Percentiles rank a stretch among this genome's conserved stretches.
Conservation (phyloP, 2,888 invertebrate genomes). For the Eulithis testata region DNA sequence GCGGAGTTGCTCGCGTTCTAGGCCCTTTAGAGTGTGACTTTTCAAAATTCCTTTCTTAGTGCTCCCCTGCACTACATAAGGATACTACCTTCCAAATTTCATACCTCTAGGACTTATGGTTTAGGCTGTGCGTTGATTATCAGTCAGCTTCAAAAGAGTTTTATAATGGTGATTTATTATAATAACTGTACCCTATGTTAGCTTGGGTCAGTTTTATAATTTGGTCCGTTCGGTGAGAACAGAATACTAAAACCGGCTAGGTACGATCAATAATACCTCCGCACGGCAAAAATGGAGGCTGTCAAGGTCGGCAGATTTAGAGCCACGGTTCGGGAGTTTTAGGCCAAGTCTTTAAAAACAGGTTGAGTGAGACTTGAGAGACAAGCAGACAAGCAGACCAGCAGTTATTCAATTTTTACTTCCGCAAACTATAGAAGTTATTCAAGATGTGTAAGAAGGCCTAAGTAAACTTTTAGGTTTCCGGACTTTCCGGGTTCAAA, state of each 20-base stretch:
- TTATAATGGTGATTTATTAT: too few species aligned
- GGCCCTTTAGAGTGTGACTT: too few species aligned
- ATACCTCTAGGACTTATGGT: too few species aligned
- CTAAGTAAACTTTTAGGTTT: not conserved
- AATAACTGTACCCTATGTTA: not conserved
- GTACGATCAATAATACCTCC: slow-evolving; percentile 38
- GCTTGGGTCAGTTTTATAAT: slow-evolving; percentile 4
- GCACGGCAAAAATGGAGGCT: slow-evolving; percentile 33
- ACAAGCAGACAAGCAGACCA: not conserved
- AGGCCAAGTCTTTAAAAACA: slow-evolving; percentile 5
- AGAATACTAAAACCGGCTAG: slow-evolving; percentile 32
- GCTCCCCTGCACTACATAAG: too few species aligned
- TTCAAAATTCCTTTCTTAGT: too few species aligned
- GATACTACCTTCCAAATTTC: too few species aligned
- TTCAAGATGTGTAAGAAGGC: not conserved
- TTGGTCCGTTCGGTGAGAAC: slow-evolving; percentile 21
- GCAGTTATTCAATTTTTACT: not conserved
- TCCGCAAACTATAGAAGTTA: not conserved
- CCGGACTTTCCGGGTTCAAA: not conserved
- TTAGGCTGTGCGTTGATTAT: too few species aligned
- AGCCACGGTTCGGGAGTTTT: not conserved
- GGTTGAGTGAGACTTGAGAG: not conserved
- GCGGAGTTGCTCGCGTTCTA: too few species aligned
- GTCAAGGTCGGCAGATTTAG: slow-evolving; percentile 37
- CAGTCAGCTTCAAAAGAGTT: too few species aligned